Evolutionary conservation across 1,140 invertebrate genomes (phyloP).

Genomic region (Penaeus japonicus): DNA sequence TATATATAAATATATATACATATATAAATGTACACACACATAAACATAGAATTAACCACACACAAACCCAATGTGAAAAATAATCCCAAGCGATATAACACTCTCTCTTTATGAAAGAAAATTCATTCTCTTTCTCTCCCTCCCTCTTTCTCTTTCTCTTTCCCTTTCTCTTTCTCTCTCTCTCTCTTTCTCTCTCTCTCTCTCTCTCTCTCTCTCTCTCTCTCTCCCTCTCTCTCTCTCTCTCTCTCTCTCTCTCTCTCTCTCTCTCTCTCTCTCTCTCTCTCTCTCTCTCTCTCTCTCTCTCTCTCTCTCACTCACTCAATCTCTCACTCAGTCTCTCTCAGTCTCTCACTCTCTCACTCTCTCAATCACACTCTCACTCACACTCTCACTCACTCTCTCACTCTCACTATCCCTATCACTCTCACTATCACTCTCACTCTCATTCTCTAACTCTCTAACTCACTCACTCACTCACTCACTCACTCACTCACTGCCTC

Average conservation of each 20-base stretch:
- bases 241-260: too few relatives aligned
- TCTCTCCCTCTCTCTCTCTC: not conserved
- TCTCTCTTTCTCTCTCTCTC: not conserved
- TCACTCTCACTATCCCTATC: not conserved
- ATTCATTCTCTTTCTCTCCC: not conserved
- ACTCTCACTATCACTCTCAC: not conserved
- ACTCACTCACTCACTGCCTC: too few relatives aligned
- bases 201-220: not conserved
- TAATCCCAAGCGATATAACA: too few relatives aligned
- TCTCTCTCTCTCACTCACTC: too few relatives aligned
- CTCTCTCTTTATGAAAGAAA: too few relatives aligned
- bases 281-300: not conserved
- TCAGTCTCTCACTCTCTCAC: not conserved
- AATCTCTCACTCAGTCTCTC: not conserved
- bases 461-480: constrained; percentile 25
- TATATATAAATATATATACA: too few relatives aligned
- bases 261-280: constrained; percentile 44
- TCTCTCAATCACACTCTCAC: too few relatives aligned
- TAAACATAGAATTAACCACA: too few relatives aligned
- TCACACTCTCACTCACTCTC: not conserved
- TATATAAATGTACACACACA: too few relatives aligned
- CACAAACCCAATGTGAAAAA: too few relatives aligned
- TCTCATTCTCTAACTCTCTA: not conserved
- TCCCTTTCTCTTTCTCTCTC: constrained; percentile 34
- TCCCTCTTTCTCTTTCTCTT: not conserved